Evolutionary conservation across 2,888 invertebrate species (phyloP), one percentile per base, ranked within the genome.

Genomic region (Nowickia ferox): DNA sequence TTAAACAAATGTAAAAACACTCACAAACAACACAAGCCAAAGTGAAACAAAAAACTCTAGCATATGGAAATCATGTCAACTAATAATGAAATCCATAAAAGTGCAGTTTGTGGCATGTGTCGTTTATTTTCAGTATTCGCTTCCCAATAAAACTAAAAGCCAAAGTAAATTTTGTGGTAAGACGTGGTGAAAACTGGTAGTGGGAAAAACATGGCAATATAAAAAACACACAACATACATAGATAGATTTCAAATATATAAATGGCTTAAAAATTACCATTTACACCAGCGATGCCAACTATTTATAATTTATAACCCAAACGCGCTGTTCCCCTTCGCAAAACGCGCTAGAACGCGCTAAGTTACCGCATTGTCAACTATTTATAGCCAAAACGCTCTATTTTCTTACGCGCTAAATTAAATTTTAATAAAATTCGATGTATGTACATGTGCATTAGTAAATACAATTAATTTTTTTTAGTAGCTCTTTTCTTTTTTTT

Each of bases 31-130:
- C 5, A 61, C 30, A 22, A 46, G 11, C 5, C 42, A 10, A 38
- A 22, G 38, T 8, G 3, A 44, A 74, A 78, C 65, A 61, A 75
- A 86, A 74, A 42, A 80, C 48, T 30, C 66, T 68, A 77, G 87
- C 91, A 91, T 91, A 91, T 91, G 91, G 89, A 91, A 89, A 89
- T 88, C 89, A 84, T 91, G 91, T 91, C 89, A 88, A 88, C 84
- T 76, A 81, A 72, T 87, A 88, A 89, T 88, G 88, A 89, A 90
- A 89, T 87, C 91, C 91, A 87, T 90, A 89, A 90, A 91, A 91
- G 89, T 91, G 91, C 90, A 90, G 77, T 90, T 90, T 90, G 90
- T 89, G 90, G 91, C 92, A 92, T 92, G 92, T 92, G 92, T 91
- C 92, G 89, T 92, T 92, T 92, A 92, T 92, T 92, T 22, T 40